Conservation (phyloP, 2,113 vertebrate genomes). For the Nycticebus coucang region DNA sequence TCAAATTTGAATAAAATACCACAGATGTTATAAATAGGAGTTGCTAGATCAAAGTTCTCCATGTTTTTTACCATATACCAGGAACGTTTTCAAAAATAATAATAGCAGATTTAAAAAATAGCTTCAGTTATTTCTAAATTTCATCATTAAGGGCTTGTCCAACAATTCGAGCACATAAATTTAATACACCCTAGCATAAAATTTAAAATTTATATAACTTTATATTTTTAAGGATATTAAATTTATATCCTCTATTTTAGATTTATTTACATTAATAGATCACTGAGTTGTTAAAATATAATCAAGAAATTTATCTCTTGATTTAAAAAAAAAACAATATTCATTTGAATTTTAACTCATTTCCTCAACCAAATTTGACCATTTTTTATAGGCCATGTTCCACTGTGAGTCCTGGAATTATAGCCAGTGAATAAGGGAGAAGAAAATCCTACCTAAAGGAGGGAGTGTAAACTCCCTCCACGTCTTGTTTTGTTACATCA, state of each 20-base stretch:
- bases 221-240: neutral
- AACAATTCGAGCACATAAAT: neutral
- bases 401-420: neutral
- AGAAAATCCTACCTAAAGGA: too few species aligned
- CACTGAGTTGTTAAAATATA: neutral
- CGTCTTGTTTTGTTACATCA: neutral
- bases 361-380: neutral
- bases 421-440: accelerated
- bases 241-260: neutral
- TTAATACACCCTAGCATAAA: neutral
- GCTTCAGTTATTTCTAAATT: neutral
- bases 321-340: neutral
- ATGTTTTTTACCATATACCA: neutral
- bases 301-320: neutral
- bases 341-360: constrained; percentile 16
- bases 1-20: neutral
- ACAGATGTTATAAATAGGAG: neutral
- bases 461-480: neutral
- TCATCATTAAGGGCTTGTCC: neutral
- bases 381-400: neutral
- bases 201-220: neutral
- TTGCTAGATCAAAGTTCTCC: neutral
- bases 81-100: neutral
- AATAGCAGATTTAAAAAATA: neutral
- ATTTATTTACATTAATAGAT: neutral